Conservation (phyloP, 64 coral and sea anemone genomes). For the Dendronephthya gigantea region DNA sequence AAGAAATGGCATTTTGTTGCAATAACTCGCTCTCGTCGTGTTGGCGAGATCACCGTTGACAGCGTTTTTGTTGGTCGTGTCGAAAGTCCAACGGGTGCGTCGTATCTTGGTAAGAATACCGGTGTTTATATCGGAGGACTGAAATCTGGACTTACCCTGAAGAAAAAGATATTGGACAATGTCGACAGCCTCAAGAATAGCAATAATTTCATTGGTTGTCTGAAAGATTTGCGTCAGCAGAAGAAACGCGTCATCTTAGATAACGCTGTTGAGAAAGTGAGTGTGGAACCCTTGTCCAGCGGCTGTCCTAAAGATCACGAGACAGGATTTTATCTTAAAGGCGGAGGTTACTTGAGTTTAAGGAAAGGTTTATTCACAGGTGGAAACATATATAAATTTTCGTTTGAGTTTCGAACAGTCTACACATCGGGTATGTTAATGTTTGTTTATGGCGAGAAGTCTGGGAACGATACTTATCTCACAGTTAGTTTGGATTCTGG, state of each 20-base stretch:
- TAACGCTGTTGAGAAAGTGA: neutral
- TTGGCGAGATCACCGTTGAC: neutral
- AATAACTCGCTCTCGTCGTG: neutral
- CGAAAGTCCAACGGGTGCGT: neutral
- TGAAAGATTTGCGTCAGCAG: neutral
- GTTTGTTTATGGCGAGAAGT: neutral
- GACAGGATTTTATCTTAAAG: neutral
- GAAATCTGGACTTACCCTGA: neutral
- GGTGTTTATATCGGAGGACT: neutral
- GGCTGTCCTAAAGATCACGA: neutral
- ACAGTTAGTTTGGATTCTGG: neutral
- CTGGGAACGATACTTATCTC: neutral
- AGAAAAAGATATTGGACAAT: neutral
- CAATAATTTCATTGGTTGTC: constrained; percentile 1
- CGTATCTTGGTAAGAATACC: neutral
- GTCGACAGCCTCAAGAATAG: neutral
- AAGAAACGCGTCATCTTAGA: neutral
- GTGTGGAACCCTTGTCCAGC: constrained; percentile 8
- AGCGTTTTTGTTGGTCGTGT: neutral
- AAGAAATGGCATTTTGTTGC: neutral
- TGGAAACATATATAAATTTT: neutral
- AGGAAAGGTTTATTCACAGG: neutral
- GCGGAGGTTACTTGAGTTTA: neutral
- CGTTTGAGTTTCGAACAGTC: neutral
- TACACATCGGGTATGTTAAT: neutral